Percentiles rank a stretch among this genome's conserved stretches.
phyloP scores from a whole-genome alignment of 2,888 invertebrate genomes.

The Drosophila percnosoma region DNA sequence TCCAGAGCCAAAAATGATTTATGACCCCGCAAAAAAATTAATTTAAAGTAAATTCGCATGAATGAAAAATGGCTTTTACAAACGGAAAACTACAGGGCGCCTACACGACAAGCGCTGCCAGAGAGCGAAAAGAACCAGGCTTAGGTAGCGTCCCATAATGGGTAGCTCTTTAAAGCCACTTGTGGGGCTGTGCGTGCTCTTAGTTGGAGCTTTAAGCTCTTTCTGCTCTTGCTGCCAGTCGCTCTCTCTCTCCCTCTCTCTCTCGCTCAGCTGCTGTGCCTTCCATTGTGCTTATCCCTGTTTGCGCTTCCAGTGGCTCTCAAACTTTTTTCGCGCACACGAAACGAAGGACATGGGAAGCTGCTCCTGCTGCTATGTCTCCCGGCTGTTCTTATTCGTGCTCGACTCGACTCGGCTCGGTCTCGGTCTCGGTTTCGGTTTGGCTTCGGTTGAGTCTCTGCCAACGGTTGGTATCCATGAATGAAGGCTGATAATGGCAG shows the following conservation, averaged over 20 bases:
- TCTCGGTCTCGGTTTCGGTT: not conserved
- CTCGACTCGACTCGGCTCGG: constrained; percentile 9
- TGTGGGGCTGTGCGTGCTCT: constrained; percentile 59
- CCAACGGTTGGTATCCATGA: constrained; percentile 75
- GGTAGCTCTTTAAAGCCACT: constrained; percentile 58
- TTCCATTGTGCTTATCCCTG: constrained; percentile 77
- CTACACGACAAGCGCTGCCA: constrained; percentile 33
- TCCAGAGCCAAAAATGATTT: constrained; percentile 77
- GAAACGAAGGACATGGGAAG: constrained; percentile 53
- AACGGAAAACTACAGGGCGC: constrained; percentile 75
- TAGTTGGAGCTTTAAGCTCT: constrained; percentile 60
- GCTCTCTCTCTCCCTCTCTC: constrained; percentile 5
- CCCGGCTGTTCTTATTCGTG: constrained; percentile 36
- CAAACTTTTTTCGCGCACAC: constrained; percentile 59
- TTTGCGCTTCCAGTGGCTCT: constrained; percentile 69
- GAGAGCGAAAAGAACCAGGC: constrained; percentile 27
- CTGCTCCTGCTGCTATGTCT: constrained; percentile 25
- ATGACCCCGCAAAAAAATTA: constrained; percentile 80
- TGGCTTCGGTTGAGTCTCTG: constrained; percentile 7
- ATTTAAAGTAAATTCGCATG: constrained; percentile 82
- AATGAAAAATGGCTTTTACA: constrained; percentile 82
- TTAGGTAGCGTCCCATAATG: not conserved
- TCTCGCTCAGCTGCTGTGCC: constrained; percentile 28
- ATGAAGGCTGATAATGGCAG: constrained; percentile 73
- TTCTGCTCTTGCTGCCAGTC: not conserved